These are phyloP conservation scores for Trogon surrucura DNA, from an alignment of 2,113 vertebrate species.

Conservation along the genomic window DNA sequence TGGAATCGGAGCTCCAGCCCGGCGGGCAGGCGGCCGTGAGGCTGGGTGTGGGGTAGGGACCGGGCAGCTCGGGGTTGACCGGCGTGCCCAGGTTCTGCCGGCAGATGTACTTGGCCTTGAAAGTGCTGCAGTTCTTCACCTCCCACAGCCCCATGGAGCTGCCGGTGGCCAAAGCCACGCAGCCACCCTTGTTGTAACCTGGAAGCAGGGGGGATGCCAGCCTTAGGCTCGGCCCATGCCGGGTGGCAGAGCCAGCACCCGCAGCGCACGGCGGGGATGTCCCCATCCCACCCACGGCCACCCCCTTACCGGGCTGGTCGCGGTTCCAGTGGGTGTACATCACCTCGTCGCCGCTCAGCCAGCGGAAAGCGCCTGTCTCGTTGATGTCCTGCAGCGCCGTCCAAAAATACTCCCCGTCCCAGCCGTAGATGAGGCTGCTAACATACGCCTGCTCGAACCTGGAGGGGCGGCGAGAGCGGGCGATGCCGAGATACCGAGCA, in stretches of 20 bases:
- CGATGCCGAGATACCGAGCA: accelerated
- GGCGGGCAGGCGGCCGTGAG: constrained; percentile 84
- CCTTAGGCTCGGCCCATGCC: too few species aligned
- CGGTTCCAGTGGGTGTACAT: constrained; percentile 95
- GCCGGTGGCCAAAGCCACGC: too few species aligned
- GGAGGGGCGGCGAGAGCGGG: accelerated
- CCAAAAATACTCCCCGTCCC: constrained; percentile 88
- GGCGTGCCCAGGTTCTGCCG: constrained; percentile 87
- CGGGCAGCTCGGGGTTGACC: constrained; percentile 80
- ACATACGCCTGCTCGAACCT: constrained; percentile 96
- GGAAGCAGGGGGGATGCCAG: too few species aligned
- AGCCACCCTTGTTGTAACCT: too few species aligned
- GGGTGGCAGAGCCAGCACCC: too few species aligned
- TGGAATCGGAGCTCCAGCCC: constrained; percentile 86
- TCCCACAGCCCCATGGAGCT: constrained; percentile 92
- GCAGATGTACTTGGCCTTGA: constrained; percentile 94
- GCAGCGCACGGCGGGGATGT: accelerated
- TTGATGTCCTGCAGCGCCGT: constrained; percentile 87
- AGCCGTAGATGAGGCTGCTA: constrained; percentile 90
- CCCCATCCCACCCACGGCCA: accelerated
- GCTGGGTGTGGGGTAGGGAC: constrained; percentile 86
- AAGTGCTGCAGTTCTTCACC: constrained; percentile 82
- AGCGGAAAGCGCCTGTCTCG: constrained; percentile 81
- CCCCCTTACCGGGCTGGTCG: constrained; percentile 87
- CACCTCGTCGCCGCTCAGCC: constrained; percentile 89